A percentile compares a stretch with the other conserved stretches of the same genome.
These are phyloP conservation scores for Ectropis grisescens DNA, from an alignment of 1,140 invertebrate species.

Conservation along the genomic window DNA sequence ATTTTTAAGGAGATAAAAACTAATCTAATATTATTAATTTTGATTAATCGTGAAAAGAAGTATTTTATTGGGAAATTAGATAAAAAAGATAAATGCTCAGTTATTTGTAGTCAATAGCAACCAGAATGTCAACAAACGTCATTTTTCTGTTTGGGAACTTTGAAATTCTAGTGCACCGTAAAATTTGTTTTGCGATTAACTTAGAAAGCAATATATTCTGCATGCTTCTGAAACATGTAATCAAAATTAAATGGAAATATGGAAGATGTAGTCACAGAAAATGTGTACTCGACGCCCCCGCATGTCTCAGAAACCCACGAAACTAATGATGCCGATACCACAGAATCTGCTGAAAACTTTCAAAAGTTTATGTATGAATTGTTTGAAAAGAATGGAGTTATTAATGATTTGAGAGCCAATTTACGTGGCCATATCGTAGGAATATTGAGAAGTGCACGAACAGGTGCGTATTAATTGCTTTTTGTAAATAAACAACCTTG, in stretches of 20 bases:
- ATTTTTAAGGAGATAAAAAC: too few relatives aligned
- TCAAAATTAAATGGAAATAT: slow-evolving; percentile 14
- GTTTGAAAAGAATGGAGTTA: slow-evolving; percentile 71
- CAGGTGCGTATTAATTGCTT: slow-evolving; percentile 28
- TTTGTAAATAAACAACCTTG: too few relatives aligned
- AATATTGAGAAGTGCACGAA: slow-evolving; percentile 56
- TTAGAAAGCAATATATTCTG: not conserved
- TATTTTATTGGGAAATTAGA: too few relatives aligned
- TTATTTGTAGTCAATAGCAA: too few relatives aligned
- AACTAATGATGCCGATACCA: slow-evolving; percentile 8
- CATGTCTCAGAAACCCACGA: slow-evolving; percentile 6
- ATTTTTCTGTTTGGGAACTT: slow-evolving; percentile 42
- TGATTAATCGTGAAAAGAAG: too few relatives aligned
- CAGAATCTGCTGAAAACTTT: slow-evolving; percentile 62
- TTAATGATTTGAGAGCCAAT: slow-evolving; percentile 67
- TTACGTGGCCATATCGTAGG: slow-evolving; percentile 70
- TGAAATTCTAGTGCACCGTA: slow-evolving; percentile 29
- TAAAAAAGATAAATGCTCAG: too few relatives aligned
- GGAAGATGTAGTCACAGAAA: slow-evolving; percentile 15
- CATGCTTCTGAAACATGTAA: too few relatives aligned
- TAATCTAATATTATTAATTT: too few relatives aligned
- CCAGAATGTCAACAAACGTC: slow-evolving; percentile 45
- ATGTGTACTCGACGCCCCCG: not conserved
- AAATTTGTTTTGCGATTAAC: slow-evolving; percentile 3
- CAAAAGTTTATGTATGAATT: slow-evolving; percentile 67